These are phyloP conservation scores for Dioctria linearis DNA, from an alignment of 2,888 invertebrate species.

Conservation along the genomic window DNA sequence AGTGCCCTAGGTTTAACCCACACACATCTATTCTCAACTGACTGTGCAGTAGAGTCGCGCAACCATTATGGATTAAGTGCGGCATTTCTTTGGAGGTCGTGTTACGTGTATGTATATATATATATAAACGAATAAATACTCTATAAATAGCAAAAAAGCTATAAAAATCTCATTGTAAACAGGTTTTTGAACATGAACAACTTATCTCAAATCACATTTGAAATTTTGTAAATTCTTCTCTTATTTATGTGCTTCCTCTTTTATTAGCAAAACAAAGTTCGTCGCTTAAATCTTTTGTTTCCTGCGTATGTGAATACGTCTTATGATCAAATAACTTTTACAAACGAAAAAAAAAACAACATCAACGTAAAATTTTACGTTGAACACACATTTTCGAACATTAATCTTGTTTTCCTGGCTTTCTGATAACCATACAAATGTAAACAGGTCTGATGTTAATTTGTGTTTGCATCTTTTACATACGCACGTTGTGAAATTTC, in stretches of 20 bases:
- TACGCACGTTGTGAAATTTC: too few relatives aligned
- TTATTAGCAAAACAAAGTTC: conserved; percentile 13
- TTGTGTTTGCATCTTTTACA: too few relatives aligned
- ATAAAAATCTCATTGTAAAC: conserved; percentile 33
- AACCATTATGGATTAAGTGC: conserved; percentile 49
- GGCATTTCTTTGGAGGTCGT: conserved; percentile 49
- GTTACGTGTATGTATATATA: conserved; percentile 47
- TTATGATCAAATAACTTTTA: background rate
- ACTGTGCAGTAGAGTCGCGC: conserved; percentile 25
- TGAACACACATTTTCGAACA: too few relatives aligned
- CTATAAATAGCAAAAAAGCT: conserved; percentile 43
- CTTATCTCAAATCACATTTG: conserved; percentile 23
- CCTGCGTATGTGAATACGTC: conserved; percentile 1
- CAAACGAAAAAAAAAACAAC: too few relatives aligned
- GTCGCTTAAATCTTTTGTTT: conserved; percentile 47
- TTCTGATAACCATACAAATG: too few relatives aligned
- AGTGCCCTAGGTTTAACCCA: conserved; percentile 41
- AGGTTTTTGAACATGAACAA: conserved; percentile 36
- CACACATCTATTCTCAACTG: conserved; percentile 15
- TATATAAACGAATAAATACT: background rate
- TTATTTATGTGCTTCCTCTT: background rate
- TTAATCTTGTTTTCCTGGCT: too few relatives aligned
- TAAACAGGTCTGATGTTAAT: too few relatives aligned
- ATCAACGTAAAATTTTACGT: too few relatives aligned
- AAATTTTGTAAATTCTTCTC: conserved; percentile 15